Evolutionary conservation across 2,888 invertebrate genomes (phyloP).

Genomic region (Tachina fera): DNA sequence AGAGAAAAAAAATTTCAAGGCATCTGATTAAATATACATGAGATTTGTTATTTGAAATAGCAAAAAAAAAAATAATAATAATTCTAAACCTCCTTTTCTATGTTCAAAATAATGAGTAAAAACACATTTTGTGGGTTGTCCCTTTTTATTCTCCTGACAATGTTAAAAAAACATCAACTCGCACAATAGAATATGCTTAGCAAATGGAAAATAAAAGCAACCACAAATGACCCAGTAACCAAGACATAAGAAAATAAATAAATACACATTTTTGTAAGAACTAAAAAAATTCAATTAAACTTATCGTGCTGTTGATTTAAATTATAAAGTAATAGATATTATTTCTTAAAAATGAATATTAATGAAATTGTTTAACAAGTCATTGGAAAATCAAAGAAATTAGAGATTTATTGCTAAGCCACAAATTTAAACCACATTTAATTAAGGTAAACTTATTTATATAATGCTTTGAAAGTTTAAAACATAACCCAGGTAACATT

Average conservation of each 20-base stretch:
- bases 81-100: constrained; percentile 47
- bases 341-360: constrained; percentile 60
- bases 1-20: background rate
- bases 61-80: background rate
- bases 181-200: constrained; percentile 6
- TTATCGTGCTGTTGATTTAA: background rate
- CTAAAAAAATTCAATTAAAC: constrained; percentile 14
- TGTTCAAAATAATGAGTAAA: constrained; percentile 46
- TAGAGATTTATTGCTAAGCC: constrained; percentile 66
- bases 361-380: constrained; percentile 66
- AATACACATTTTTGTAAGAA: background rate
- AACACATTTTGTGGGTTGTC: constrained; percentile 9
- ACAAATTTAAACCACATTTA: constrained; percentile 62
- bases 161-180: background rate
- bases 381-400: constrained; percentile 70
- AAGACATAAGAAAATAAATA: constrained; percentile 15
- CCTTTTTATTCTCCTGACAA: constrained; percentile 13
- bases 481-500: too few species aligned
- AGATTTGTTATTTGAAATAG: constrained; percentile 13
- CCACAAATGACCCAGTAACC: constrained; percentile 52
- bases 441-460: constrained; percentile 50
- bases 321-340: constrained; percentile 34
- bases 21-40: constrained; percentile 40
- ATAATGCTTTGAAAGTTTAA: background rate
- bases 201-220: constrained; percentile 35